Conservation (phyloP, 2,113 vertebrate species). For the Oryzias woworae region DNA sequence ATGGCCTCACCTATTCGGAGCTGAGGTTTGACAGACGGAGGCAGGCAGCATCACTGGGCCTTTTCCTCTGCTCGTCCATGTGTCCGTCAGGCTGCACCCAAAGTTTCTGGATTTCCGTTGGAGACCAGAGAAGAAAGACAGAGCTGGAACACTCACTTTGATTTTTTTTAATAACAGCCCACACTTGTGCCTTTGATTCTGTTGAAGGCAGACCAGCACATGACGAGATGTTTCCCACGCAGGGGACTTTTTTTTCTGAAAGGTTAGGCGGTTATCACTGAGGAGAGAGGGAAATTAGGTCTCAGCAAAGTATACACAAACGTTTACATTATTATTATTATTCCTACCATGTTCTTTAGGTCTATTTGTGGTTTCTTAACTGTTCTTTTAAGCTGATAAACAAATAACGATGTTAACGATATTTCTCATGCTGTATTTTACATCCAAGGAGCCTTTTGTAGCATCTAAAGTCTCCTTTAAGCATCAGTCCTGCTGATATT, state of each 20-base stretch:
- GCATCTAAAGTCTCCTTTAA: too few species aligned
- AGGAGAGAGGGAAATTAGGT: neutral
- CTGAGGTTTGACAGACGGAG: constrained; percentile 26
- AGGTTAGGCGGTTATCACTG: constrained; percentile 16
- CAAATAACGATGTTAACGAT: too few species aligned
- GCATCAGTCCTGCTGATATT: too few species aligned
- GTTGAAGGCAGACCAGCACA: neutral
- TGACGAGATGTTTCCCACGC: constrained; percentile 47
- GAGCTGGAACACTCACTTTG: too few species aligned
- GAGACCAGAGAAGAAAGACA: neutral
- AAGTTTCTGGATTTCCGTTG: constrained; percentile 12
- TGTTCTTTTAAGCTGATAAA: too few species aligned
- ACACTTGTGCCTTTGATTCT: constrained; percentile 14
- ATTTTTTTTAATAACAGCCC: constrained; percentile 14
- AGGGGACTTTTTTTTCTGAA: constrained; percentile 58
- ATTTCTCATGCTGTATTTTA: too few species aligned
- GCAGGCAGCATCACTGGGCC: constrained; percentile 64
- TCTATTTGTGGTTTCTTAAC: too few species aligned
- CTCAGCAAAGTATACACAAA: neutral
- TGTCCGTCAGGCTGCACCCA: constrained; percentile 26
- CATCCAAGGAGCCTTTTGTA: too few species aligned
- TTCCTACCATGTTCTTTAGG: too few species aligned
- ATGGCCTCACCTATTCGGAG: constrained; percentile 56
- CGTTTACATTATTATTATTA: neutral
- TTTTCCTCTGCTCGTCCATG: constrained; percentile 51